A percentile compares a stretch with the other conserved stretches of the same genome.
Conservation (phyloP, 1,140 invertebrate species). For the Atopsyche davidsoni region DNA sequence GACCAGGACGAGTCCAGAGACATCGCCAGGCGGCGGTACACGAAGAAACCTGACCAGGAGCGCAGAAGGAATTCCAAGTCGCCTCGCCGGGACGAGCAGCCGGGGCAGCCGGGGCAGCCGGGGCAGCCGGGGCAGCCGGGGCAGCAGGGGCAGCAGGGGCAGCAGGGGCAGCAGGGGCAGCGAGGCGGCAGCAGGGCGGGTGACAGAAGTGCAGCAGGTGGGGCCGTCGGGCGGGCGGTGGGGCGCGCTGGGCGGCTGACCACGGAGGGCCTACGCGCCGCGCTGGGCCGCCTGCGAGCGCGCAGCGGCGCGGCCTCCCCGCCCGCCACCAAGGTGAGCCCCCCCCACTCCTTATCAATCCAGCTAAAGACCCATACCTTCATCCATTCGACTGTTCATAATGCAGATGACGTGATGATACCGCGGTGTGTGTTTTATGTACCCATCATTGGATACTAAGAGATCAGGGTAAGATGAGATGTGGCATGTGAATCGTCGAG, state of each 20-base stretch:
- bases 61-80: too few species aligned
- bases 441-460: too few species aligned
- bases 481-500: background rate
- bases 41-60: too few species aligned
- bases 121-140: too few species aligned
- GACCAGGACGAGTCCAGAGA: too few species aligned
- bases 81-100: too few species aligned
- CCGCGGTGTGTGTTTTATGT: too few species aligned
- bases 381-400: background rate
- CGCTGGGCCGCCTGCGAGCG: constrained; percentile 29
- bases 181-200: constrained; percentile 1
- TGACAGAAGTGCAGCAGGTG: constrained; percentile 6
- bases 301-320: constrained; percentile 25
- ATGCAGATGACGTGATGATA: background rate
- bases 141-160: too few species aligned
- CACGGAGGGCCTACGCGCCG: constrained; percentile 30
- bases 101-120: too few species aligned
- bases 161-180: constrained; percentile 14
- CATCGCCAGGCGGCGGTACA: too few species aligned
- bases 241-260: constrained; percentile 10
- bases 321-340: constrained; percentile 7
- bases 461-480: too few species aligned
- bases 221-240: background rate
- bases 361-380: background rate
- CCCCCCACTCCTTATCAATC: background rate